Evolutionary conservation across 1,140 invertebrate species (phyloP).

Genomic region (Hyposmocoma kahamanoa): DNA sequence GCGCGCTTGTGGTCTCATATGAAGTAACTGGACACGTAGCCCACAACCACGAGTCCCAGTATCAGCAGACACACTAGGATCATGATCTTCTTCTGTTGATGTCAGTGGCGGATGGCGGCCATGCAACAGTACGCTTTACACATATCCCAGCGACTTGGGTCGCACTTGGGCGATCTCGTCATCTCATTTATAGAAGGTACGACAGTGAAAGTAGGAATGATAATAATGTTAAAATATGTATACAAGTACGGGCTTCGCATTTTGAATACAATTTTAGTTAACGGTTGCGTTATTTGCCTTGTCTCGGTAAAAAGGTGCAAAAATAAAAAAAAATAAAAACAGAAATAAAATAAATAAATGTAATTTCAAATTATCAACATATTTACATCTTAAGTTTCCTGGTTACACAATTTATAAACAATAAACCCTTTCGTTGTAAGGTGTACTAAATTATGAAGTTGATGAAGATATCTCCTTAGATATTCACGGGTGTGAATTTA

Average conservation of each 20-base stretch:
- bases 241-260: slow-evolving; percentile 10
- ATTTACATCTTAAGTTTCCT: slow-evolving; percentile 61
- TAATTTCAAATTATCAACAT: slow-evolving; percentile 65
- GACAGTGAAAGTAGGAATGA: no score
- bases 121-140: slow-evolving; percentile 69
- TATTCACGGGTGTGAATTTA: no score
- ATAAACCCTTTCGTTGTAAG: slow-evolving; percentile 19
- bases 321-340: slow-evolving; percentile 58
- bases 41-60: slow-evolving; percentile 87
- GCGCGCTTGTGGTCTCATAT: slow-evolving; percentile 41
- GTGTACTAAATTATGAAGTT: slow-evolving; percentile 20
- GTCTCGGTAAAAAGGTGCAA: slow-evolving; percentile 14
- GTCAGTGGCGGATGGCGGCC: slow-evolving; percentile 33
- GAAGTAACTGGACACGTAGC: slow-evolving; percentile 74
- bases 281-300: slow-evolving; percentile 69
- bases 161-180: not conserved
- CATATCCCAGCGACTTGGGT: no score
- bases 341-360: slow-evolving; percentile 73
- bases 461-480: no score
- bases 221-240: not conserved
- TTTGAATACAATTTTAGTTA: slow-evolving; percentile 12
- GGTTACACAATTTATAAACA: slow-evolving; percentile 29
- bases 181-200: no score
- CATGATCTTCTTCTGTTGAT: slow-evolving; percentile 98
- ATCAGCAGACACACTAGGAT: slow-evolving; percentile 97